Evolutionary conservation across 2,888 invertebrate genomes (phyloP).

Genomic region (Holacanthella duospinosa): DNA sequence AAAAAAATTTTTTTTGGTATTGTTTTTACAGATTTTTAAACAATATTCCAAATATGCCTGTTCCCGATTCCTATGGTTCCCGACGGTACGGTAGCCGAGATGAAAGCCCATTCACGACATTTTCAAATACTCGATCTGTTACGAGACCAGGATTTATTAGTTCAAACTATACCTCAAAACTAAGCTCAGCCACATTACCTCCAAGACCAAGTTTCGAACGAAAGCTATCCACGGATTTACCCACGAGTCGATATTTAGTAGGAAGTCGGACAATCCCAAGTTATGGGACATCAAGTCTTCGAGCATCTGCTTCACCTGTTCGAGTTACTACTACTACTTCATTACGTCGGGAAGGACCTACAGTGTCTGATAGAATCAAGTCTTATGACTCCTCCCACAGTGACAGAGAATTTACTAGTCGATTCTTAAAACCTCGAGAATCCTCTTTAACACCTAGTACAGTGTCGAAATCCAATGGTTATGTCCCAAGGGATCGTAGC

Average conservation of each 20-base stretch:
- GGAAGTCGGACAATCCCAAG: constrained; percentile 17
- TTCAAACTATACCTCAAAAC: constrained; percentile 28
- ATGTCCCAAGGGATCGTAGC: constrained; percentile 27
- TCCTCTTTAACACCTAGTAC: constrained; percentile 11
- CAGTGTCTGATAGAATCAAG: constrained; percentile 28
- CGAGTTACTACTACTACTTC: constrained; percentile 15
- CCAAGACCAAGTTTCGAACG: constrained; percentile 30
- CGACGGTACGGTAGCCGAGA: constrained; percentile 23
- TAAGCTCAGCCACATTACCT: constrained; percentile 27
- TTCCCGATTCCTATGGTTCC: constrained; percentile 32
- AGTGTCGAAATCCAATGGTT: constrained; percentile 9
- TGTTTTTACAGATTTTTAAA: too few species aligned
- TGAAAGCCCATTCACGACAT: constrained; percentile 23
- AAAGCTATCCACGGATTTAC: constrained; percentile 24
- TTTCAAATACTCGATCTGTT: constrained; percentile 16
- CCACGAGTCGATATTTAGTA: constrained; percentile 24
- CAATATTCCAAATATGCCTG: constrained; percentile 35
- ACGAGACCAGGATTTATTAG: constrained; percentile 22
- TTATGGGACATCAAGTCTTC: constrained; percentile 19
- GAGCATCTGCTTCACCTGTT: constrained; percentile 32
- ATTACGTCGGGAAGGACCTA: constrained; percentile 12
- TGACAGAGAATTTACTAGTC: constrained; percentile 23
- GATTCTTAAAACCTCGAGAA: constrained; percentile 9
- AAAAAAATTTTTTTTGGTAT: too few species aligned
- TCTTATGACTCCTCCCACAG: constrained; percentile 23